phyloP scores from a whole-genome alignment of 2,888 invertebrate genomes.

The Macrosoma leucophasiata region DNA sequence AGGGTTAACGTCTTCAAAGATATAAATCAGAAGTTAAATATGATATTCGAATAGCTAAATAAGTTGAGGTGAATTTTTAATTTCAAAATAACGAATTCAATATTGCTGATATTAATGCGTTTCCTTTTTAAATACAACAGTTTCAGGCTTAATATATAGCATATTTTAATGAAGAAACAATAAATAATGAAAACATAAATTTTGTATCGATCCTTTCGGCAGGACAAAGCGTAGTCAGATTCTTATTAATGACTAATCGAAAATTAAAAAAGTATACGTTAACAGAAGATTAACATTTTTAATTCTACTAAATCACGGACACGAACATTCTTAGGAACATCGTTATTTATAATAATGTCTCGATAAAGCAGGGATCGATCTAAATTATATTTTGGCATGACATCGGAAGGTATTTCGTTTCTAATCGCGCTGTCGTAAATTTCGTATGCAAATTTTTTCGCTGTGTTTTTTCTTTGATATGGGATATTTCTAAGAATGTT shows the following conservation, averaged over 20 bases:
- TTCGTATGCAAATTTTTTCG: constrained; percentile 59
- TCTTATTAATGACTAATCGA: constrained; percentile 58
- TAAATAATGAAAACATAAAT: too few relatives aligned
- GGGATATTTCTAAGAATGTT: constrained; percentile 45
- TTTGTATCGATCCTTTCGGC: too few relatives aligned
- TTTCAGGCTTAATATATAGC: too few relatives aligned
- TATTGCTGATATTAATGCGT: too few relatives aligned
- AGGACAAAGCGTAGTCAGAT: constrained; percentile 47
- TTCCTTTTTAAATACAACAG: too few relatives aligned
- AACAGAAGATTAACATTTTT: constrained; percentile 40
- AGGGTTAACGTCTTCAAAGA: too few relatives aligned
- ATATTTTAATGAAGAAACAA: too few relatives aligned
- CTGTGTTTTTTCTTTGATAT: constrained; percentile 34
- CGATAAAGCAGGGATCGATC: constrained; percentile 47
- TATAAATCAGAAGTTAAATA: too few relatives aligned
- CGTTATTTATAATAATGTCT: constrained; percentile 52
- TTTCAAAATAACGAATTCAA: too few relatives aligned
- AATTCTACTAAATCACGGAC: constrained; percentile 55
- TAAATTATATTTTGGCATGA: constrained; percentile 62
- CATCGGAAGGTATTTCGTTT: constrained; percentile 48
- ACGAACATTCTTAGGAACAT: constrained; percentile 49
- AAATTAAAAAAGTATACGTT: constrained; percentile 43
- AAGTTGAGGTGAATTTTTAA: too few relatives aligned
- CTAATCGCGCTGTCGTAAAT: constrained; percentile 51
- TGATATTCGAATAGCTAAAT: too few relatives aligned